These are phyloP conservation scores for Sisyra nigra DNA, from an alignment of 2,888 invertebrate species.

Conservation along the genomic window DNA sequence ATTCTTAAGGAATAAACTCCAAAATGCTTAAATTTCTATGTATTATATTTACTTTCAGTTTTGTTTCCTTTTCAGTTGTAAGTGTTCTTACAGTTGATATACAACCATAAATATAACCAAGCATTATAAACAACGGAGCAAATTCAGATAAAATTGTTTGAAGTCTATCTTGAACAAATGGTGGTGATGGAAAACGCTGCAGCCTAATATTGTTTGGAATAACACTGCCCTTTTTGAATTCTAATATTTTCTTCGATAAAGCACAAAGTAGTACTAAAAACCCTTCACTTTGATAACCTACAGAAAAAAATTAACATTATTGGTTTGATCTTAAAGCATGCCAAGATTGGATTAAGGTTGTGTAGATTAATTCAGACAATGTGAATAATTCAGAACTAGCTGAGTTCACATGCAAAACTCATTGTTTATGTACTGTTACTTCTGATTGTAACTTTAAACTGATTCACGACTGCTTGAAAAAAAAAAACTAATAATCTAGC, in stretches of 20 bases:
- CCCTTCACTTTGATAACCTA: conserved; percentile 45
- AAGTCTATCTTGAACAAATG: conserved; percentile 48
- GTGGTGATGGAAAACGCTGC: conserved; percentile 58
- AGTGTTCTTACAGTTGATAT: conserved; percentile 61
- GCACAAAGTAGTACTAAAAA: conserved; percentile 47
- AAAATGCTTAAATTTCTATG: no score
- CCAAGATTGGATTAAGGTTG: no score
- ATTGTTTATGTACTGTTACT: no score
- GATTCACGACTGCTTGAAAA: no score
- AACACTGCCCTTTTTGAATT: conserved; percentile 8
- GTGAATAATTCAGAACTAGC: no score
- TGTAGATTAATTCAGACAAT: no score
- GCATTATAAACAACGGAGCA: conserved; percentile 58
- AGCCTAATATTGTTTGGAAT: conserved; percentile 28
- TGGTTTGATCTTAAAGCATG: no score
- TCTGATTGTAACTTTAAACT: no score
- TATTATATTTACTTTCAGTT: conserved; percentile 34
- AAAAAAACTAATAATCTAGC: no score
- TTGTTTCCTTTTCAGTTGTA: conserved; percentile 58
- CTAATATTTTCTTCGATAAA: conserved; percentile 18
- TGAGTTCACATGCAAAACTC: no score
- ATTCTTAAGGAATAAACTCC: no score
- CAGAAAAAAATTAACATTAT: conserved; percentile 12
- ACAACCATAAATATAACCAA: conserved; percentile 67
- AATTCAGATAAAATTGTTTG: conserved; percentile 44